These are phyloP conservation scores for Hippocampus zosterae DNA, from an alignment of 2,113 vertebrate species.

Conservation along the genomic window DNA sequence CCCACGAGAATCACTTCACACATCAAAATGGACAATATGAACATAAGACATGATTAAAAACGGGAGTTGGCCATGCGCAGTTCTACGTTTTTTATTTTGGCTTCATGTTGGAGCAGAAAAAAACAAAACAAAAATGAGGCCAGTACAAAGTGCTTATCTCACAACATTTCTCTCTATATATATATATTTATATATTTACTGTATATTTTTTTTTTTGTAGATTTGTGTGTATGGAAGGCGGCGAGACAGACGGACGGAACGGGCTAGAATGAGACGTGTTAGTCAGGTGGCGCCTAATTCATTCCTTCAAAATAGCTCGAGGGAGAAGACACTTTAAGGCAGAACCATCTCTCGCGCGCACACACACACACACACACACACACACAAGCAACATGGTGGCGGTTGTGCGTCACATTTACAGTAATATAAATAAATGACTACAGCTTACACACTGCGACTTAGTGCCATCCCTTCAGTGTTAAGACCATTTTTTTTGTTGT, in stretches of 20 bases:
- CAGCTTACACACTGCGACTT: neutral
- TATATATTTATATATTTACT: constrained; percentile 6
- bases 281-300: neutral
- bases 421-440: constrained; percentile 9
- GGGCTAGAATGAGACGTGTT: neutral
- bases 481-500: neutral
- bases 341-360: neutral
- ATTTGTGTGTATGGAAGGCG: neutral
- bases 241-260: neutral
- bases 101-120: neutral
- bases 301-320: constrained; percentile 2
- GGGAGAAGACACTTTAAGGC: constrained; percentile 12
- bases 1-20: neutral
- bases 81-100: constrained; percentile 14
- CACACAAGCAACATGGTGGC: neutral
- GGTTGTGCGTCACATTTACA: constrained; percentile 6
- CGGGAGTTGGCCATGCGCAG: neutral
- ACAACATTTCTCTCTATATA: constrained; percentile 48
- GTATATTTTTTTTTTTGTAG: neutral
- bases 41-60: neutral
- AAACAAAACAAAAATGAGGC: constrained; percentile 20
- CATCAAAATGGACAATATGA: neutral
- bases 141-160: constrained; percentile 23
- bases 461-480: constrained; percentile 7
- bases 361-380: neutral